Conservation (phyloP, 2,888 invertebrate genomes). For the Cephus spinipes region DNA sequence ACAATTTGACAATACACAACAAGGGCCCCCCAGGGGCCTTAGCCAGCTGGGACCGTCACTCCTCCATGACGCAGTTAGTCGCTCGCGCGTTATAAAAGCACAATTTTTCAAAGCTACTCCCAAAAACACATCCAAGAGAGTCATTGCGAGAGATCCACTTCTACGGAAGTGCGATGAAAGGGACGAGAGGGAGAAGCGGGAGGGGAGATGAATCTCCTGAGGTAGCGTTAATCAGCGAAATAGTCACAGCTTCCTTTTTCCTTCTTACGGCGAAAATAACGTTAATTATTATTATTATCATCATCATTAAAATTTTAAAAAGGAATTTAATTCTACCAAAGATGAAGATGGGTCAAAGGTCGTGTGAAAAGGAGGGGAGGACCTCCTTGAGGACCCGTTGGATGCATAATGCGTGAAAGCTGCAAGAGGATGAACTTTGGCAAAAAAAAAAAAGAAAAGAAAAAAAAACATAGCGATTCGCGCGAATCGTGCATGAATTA, state of each 20-base stretch:
- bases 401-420: neutral
- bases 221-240: neutral
- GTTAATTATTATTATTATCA: neutral
- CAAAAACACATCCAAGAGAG: neutral
- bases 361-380: neutral
- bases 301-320: neutral
- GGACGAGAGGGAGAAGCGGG: no score
- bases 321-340: neutral
- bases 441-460: neutral
- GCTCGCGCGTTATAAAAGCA: neutral
- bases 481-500: neutral
- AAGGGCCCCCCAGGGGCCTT: conserved; percentile 56
- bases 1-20: conserved; percentile 63
- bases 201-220: neutral
- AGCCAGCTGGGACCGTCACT: conserved; percentile 28
- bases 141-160: neutral
- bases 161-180: neutral
- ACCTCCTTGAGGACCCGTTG: neutral
- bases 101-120: neutral
- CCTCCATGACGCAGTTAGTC: conserved; percentile 3
- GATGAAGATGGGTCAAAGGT: neutral
- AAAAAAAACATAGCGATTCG: neutral
- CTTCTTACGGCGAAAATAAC: neutral
- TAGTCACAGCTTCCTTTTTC: neutral
- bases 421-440: neutral